Evolutionary conservation across 2,888 invertebrate genomes (phyloP), one percentile per base, ranked within the genome.

Genomic region (Chloroclystis v-ata): DNA sequence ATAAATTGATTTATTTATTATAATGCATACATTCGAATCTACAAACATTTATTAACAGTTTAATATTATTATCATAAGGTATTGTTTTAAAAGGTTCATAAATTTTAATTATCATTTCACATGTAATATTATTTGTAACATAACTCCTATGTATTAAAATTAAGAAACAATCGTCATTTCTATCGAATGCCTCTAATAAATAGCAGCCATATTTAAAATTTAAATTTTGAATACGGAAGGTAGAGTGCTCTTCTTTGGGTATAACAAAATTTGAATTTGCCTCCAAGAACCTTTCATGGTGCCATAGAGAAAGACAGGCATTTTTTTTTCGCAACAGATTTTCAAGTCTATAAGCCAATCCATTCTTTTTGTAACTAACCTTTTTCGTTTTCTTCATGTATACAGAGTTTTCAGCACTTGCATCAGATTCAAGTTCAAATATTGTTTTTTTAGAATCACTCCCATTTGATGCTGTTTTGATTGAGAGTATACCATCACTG

Each of bases 271-370:
- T 80, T 7, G 86, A 79, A 61, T 76, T 78, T 54, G 68, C 75
- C 1, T 87, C 89, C 52, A 88, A 67, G 68, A 75, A 89, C 47
- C 75, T 68, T 63, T 90, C 90, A 59, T 90, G 89, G 65, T 88
- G 80, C 90, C 90, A 90, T 42, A 90, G 71, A 24, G 82, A 81
- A 42, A 83, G 51, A 51, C 72, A 78, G 0, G 83, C 77, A 44
- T 72, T 82, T 63, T 87, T 86, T 64, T 85, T 84, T 67, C 82
- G 83, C 51, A 90, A 56, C 8, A 88, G 63, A 28, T 59, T 67
- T 57, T 82, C 75, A 12, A 90, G 60, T 28, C 87, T 71, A 50
- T 70, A 66, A 16, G 89, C 86, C 25, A 89, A 50, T 1, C 89
- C 89, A 55, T 81, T 82, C 57, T 86, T 89, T 65, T 85, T 89